Evolutionary conservation across 2,113 vertebrate species (phyloP).

Genomic region (Galbula dea): DNA sequence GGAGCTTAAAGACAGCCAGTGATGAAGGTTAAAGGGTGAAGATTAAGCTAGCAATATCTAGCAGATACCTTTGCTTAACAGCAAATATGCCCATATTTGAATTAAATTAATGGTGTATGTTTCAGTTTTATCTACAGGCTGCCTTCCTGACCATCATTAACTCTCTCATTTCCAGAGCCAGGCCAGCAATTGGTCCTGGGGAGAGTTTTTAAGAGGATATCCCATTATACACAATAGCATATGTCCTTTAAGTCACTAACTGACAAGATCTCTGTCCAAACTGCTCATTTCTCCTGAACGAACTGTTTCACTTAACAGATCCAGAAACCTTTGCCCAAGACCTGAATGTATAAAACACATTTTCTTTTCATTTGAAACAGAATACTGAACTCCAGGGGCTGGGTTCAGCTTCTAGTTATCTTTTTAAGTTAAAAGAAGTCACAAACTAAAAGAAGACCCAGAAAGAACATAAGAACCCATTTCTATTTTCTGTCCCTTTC

Average conservation of each 20-base stretch:
- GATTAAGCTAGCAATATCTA: background rate
- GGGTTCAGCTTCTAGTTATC: background rate
- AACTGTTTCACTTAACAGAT: background rate
- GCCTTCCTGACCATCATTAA: background rate
- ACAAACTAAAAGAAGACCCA: background rate
- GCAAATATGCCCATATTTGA: slow-evolving; percentile 14
- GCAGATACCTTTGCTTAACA: background rate
- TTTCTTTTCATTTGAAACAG: background rate
- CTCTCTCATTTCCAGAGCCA: background rate
- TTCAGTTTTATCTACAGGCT: background rate
- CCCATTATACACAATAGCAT: background rate
- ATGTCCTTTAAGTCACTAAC: background rate
- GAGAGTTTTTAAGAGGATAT: background rate
- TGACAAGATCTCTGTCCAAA: background rate
- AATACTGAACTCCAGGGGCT: background rate
- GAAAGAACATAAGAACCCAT: background rate
- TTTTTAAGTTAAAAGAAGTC: background rate
- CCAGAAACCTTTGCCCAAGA: background rate
- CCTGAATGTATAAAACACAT: background rate
- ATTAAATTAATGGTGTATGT: background rate
- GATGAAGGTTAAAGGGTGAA: background rate
- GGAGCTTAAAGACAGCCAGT: background rate
- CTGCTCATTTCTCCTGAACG: background rate
- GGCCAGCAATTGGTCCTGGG: background rate
- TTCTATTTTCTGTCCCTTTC: background rate